These are phyloP conservation scores for Ascidia mentula DNA, from an alignment of 23 tunicate genomes.

Conservation along the genomic window DNA sequence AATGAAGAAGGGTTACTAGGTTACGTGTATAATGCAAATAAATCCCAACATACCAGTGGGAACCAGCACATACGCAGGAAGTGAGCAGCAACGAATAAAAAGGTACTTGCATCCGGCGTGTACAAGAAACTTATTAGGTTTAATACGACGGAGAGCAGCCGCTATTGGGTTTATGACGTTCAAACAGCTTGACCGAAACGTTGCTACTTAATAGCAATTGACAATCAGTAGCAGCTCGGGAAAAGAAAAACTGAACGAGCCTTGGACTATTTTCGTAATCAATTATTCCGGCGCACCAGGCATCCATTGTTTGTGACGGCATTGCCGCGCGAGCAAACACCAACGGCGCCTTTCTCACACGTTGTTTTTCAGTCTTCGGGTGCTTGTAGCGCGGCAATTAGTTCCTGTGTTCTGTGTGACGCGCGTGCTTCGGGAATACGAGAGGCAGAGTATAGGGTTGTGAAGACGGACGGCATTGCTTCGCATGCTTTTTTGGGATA, in stretches of 20 bases:
- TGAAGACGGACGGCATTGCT: no score
- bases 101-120: no score
- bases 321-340: neutral
- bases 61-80: no score
- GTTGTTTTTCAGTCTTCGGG: slow-evolving; percentile 5
- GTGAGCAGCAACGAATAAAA: no score
- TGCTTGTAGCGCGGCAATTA: slow-evolving; percentile 4
- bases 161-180: slow-evolving; percentile 7
- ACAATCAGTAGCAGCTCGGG: neutral
- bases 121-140: no score
- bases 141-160: no score
- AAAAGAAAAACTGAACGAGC: neutral
- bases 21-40: no score
- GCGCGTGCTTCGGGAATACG: no score
- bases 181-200: slow-evolving; percentile 13
- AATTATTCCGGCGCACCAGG: slow-evolving; percentile 12
- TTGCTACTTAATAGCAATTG: slow-evolving; percentile 1
- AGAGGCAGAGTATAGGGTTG: no score
- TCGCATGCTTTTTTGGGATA: no score
- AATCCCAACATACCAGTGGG: no score
- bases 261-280: slow-evolving; percentile 9
- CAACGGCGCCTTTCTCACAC: neutral
- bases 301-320: slow-evolving; percentile 7
- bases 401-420: slow-evolving; percentile 1
- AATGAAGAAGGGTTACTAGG: no score